phyloP scores from a whole-genome alignment of 2,888 invertebrate species.

The Dendrolimus houi region DNA sequence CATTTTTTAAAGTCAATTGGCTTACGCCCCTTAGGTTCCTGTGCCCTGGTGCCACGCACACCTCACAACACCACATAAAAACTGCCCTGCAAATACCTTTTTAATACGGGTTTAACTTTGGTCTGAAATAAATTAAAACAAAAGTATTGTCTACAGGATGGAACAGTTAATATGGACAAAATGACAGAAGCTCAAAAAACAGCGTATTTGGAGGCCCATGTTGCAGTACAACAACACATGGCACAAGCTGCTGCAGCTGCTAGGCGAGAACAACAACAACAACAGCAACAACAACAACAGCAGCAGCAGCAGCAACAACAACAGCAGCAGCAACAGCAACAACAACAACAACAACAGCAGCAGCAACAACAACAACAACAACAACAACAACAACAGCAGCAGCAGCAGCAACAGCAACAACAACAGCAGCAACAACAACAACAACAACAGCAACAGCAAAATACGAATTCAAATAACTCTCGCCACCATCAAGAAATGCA shows the following conservation, averaged over 20 bases:
- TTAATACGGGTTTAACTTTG: neutral
- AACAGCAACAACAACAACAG: constrained; percentile 49
- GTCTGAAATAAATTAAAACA: neutral
- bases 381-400: constrained; percentile 61
- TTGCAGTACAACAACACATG: constrained; percentile 86
- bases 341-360: constrained; percentile 26
- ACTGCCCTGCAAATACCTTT: neutral
- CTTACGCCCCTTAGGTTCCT: too few species aligned
- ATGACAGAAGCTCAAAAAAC: constrained; percentile 86
- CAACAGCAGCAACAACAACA: constrained; percentile 54
- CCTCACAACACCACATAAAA: too few species aligned
- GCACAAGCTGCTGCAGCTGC: constrained; percentile 80
- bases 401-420: constrained; percentile 54
- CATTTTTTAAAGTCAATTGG: too few species aligned
- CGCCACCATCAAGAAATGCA: constrained; percentile 76
- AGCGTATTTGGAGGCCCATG: constrained; percentile 84
- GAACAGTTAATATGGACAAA: constrained; percentile 84
- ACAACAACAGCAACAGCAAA: constrained; percentile 37
- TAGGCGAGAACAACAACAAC: constrained; percentile 64
- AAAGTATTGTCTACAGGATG: constrained; percentile 57
- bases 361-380: constrained; percentile 40
- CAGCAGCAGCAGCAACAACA: constrained; percentile 43
- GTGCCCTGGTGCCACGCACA: too few species aligned
- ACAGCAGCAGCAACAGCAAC: constrained; percentile 21
- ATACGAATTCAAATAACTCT: constrained; percentile 47